Evolutionary conservation across 2,888 invertebrate species (phyloP).

Genomic region (Liopterus haemorrhoidalis): DNA sequence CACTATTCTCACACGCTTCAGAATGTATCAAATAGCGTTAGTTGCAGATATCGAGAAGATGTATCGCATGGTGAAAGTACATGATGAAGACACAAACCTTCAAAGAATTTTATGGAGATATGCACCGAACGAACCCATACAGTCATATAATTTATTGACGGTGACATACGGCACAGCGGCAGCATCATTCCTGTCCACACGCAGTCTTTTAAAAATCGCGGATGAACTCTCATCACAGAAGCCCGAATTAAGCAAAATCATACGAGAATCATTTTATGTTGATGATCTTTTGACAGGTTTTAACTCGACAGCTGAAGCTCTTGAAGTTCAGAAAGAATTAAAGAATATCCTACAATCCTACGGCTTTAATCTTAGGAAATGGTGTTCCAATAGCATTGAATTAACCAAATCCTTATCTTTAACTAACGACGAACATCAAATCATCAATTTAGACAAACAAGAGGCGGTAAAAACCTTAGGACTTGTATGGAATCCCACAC

Average conservation of each 20-base stretch:
- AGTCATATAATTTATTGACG: slow-evolving; percentile 28
- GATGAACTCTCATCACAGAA: slow-evolving; percentile 25
- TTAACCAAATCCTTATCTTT: not conserved
- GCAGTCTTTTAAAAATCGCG: slow-evolving; percentile 33
- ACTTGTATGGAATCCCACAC: slow-evolving; percentile 6
- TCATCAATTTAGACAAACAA: slow-evolving; percentile 9
- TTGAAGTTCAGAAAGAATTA: slow-evolving; percentile 21
- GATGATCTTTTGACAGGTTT: slow-evolving; percentile 35
- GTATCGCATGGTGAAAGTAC: slow-evolving; percentile 35
- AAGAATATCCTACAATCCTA: slow-evolving; percentile 17
- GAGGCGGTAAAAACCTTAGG: slow-evolving; percentile 12
- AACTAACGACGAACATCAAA: not conserved
- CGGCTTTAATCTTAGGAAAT: slow-evolving; percentile 31
- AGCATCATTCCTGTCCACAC: slow-evolving; percentile 29
- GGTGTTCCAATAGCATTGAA: slow-evolving; percentile 28
- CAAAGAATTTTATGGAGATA: slow-evolving; percentile 38
- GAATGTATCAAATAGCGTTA: slow-evolving; percentile 33
- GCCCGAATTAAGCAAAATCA: slow-evolving; percentile 21
- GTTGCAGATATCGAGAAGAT: slow-evolving; percentile 39
- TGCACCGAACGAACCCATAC: slow-evolving; percentile 21
- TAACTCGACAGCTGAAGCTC: slow-evolving; percentile 24
- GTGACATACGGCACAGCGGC: slow-evolving; percentile 36
- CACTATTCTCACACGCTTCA: slow-evolving; percentile 32
- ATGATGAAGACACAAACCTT: slow-evolving; percentile 30
- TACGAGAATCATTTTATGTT: slow-evolving; percentile 35